Base-by-base conservation (phyloP, 2,113 vertebrate species). In the Syrmaticus mikado region DNA sequence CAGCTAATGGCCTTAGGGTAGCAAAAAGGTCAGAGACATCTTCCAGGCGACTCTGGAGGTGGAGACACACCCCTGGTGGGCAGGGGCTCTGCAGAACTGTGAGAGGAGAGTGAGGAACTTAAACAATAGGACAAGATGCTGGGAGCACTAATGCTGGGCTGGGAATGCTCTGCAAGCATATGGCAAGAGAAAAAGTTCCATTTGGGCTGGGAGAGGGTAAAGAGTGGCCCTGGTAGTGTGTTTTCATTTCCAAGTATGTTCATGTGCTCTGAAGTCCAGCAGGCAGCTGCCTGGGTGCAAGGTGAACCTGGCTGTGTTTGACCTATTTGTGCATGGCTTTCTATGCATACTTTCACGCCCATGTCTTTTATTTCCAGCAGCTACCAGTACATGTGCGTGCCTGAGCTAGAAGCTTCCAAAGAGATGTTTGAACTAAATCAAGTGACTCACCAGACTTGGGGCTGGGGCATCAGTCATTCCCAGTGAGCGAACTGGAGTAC, bases 271-370 rank as follows among this genome's bases (percentile, higher is more conserved):
- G 10, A 25, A 2, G 3, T 8, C 43, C 40, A 18, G 21, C 27
- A 55, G 43, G 57, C n/a, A 62, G 21, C 74, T 45, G 45, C 16
- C 55, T 62, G 25, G 16, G 40, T 32, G 28, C 14, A 8, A 20
- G 53, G 15, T 16, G 27, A 52, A 11, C 34, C 25, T 8, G 24
- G 25, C 14, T 41, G 30, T 22, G 13, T 34, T 14, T 27, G 21
- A 58, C 18, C 30, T 10, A 16, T 18, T 24, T 5, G 40, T 72
- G 22, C 1, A 0, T 1, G 1, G 13, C 32, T 58, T n/a, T 30
- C 50, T 19, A 13, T 20, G 15, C 27, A 2, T 25, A 57, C 53
- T 66, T 66, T 40, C 25, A 48, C 30, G 43, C 30, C 7, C 30
- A 9, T 6, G 2, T 28, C 2, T 43, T 77, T 61, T 60, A 36